Base-by-base conservation (phyloP, 2,113 vertebrate genomes). In the Jacana jacana region DNA sequence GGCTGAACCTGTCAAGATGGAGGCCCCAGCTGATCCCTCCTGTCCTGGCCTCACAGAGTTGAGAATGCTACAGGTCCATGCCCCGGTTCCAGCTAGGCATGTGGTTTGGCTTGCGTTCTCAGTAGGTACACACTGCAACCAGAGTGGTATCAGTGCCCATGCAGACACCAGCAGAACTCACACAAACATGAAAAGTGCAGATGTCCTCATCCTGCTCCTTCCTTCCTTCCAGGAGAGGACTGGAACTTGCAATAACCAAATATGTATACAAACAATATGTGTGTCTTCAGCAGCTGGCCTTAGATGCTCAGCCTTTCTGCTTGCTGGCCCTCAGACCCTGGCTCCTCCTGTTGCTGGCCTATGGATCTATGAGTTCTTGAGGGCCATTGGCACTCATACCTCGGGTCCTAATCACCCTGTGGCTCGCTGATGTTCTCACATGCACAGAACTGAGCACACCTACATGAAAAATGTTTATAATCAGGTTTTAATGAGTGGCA, bases 91-190 rank as follows among this genome's bases (percentile, higher is more conserved):
- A 78, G 10, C 7, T 11, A 25, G 14, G 33, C 2, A 0, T 23
- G 31, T 0, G 0, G 13, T 28, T 51, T 27, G 12, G 35, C 10
- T 33, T n/a, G 2, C 25, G 17, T 17, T 60, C 52, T 30, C 7
- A 5, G 11, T 6, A 39, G 17, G 31, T 15, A 17, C 24, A 25
- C 23, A 25, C 33, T 1, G 3, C 49, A 81, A 33, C 24, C 61
- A 71, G 30, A 4, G 1, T 1, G 0, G 17, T 33, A 58, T 10
- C 46, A 30, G 16, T 13, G 63, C 17, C 63, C 2, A 0, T 31
- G 11, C 31, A 71, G 51, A 65, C 28, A 19, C 19, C 19, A 40
- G 25, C 33, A 58, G 30, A 17, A 40, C n/a, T 35, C 44, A 31
- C 11, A 64, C 17, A 44, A 31, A 52, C 22, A 23, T 24, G 12